phyloP scores from a whole-genome alignment of 1,140 invertebrate genomes.

The Apis dorsata region DNA sequence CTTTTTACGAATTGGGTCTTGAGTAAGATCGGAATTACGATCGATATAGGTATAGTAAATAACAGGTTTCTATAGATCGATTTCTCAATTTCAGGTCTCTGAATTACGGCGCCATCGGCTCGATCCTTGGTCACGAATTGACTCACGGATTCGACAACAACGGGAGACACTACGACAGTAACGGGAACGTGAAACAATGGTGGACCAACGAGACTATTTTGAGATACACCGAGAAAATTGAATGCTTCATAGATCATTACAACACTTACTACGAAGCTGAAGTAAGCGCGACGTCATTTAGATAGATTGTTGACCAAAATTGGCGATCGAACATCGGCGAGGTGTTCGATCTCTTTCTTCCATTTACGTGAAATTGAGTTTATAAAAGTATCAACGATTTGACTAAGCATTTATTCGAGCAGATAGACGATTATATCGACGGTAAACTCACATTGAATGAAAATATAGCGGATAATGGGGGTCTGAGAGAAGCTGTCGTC shows the following conservation, averaged over 20 bases:
- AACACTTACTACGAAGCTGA: conserved; percentile 84
- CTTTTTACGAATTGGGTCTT: conserved; percentile 81
- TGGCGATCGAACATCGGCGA: too few species aligned
- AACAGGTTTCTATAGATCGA: not conserved
- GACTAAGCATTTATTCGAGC: not conserved
- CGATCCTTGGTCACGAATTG: conserved; percentile 91
- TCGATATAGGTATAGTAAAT: not conserved
- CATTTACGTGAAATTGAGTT: not conserved
- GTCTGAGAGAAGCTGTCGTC: conserved; percentile 88
- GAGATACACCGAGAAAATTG: conserved; percentile 85
- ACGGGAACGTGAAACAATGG: conserved; percentile 89
- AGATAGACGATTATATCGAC: conserved; percentile 83
- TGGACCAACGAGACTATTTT: conserved; percentile 90
- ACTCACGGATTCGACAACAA: conserved; percentile 92
- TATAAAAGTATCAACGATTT: not conserved
- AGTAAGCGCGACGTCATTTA: conserved; percentile 48
- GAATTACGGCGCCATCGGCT: conserved; percentile 91
- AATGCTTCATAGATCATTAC: conserved; percentile 96
- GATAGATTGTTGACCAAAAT: too few species aligned
- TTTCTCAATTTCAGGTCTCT: conserved; percentile 82
- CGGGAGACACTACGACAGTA: conserved; percentile 87
- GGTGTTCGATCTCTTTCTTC: not conserved
- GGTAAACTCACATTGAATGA: conserved; percentile 91
- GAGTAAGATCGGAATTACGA: conserved; percentile 70
- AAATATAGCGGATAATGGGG: conserved; percentile 95